Evolutionary conservation across 2,113 vertebrate genomes (phyloP).

Genomic region (Ciconia maguari): DNA sequence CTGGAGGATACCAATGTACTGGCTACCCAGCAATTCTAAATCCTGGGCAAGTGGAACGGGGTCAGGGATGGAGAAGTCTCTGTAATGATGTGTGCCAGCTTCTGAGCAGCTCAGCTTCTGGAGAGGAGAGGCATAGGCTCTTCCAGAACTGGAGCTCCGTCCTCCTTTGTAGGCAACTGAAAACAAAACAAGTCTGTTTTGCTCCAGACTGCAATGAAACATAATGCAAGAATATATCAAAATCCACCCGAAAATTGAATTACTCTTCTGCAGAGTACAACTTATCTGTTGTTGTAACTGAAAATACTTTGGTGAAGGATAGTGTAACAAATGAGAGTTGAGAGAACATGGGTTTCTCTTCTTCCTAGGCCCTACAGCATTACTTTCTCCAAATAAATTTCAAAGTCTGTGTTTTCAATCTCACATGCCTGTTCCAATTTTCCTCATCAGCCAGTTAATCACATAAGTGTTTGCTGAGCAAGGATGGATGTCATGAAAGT

Average conservation of each 20-base stretch:
- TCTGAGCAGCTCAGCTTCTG: not conserved
- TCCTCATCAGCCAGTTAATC: constrained; percentile 15
- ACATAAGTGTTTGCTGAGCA: not conserved
- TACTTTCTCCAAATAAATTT: constrained; percentile 1
- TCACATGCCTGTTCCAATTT: not conserved
- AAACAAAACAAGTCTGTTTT: not conserved
- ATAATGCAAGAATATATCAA: not conserved
- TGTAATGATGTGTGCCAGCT: not conserved
- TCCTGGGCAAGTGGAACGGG: not conserved
- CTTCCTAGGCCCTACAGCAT: not conserved
- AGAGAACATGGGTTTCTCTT: not conserved
- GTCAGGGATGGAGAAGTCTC: not conserved
- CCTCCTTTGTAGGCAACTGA: not conserved
- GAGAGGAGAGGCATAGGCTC: not conserved
- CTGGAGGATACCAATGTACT: not conserved
- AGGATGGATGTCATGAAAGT: constrained; percentile 4
- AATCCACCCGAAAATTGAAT: not conserved
- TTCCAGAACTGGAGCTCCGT: not conserved
- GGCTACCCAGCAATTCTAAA: not conserved
- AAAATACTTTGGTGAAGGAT: not conserved
- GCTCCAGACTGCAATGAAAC: not conserved
- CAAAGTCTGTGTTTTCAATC: constrained; percentile 1
- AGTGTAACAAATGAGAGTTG: not conserved
- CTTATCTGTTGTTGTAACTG: not conserved
- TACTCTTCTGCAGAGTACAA: not conserved